Conservation (phyloP, 1,140 invertebrate species). For the Hyles euphorbiae region DNA sequence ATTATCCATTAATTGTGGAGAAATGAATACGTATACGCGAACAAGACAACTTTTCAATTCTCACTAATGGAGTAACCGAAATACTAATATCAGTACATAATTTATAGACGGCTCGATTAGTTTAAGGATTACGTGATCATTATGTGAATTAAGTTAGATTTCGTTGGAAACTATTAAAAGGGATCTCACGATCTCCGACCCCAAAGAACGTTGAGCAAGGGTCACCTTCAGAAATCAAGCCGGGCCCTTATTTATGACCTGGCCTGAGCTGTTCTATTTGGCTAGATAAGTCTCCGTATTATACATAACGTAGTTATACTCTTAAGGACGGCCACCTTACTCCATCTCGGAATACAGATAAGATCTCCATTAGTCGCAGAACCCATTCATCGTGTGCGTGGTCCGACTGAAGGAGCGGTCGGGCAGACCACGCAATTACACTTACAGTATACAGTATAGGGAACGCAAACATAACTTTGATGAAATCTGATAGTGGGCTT, state of each 20-base stretch:
- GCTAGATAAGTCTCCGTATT: constrained; percentile 56
- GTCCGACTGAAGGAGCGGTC: constrained; percentile 35
- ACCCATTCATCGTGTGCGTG: constrained; percentile 64
- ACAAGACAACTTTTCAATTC: not conserved
- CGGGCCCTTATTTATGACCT: constrained; percentile 67
- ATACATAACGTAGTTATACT: constrained; percentile 57
- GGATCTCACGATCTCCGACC: constrained; percentile 44
- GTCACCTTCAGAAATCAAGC: constrained; percentile 70
- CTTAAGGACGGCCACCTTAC: constrained; percentile 56
- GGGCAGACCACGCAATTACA: constrained; percentile 50
- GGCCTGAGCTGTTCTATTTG: constrained; percentile 49
- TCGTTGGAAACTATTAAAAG: constrained; percentile 61
- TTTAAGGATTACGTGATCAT: constrained; percentile 52
- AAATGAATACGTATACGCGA: constrained; percentile 39
- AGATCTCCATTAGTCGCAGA: constrained; percentile 67
- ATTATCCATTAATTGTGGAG: constrained; percentile 55
- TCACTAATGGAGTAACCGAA: not conserved
- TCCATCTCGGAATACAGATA: constrained; percentile 58
- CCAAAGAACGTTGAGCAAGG: constrained; percentile 44
- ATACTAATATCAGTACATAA: constrained; percentile 21
- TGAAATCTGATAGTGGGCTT: constrained; percentile 38
- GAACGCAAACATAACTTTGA: constrained; percentile 35
- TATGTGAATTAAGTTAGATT: constrained; percentile 57
- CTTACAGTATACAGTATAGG: constrained; percentile 22
- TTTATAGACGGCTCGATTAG: constrained; percentile 40